Evolutionary conservation across 2,113 vertebrate genomes (phyloP).

Genomic region (Sardina pilchardus): DNA sequence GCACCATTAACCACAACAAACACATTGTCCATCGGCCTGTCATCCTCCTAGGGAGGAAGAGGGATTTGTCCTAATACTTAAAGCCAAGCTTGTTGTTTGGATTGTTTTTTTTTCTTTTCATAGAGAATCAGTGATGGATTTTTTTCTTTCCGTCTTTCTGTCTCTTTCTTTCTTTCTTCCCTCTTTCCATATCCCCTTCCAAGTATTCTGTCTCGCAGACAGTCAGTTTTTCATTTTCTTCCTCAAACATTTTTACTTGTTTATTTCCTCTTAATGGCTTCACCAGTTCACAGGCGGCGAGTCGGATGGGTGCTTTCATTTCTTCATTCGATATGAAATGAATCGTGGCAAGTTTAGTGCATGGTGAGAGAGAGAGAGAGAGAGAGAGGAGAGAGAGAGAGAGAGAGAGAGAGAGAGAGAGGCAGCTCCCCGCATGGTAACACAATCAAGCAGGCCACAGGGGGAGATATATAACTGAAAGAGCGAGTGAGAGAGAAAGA

Average conservation of each 20-base stretch:
- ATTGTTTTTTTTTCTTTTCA: constrained; percentile 40
- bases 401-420: constrained; percentile 32
- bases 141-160: constrained; percentile 22
- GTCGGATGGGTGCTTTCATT: constrained; percentile 58
- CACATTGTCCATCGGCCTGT: constrained; percentile 45
- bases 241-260: too few species aligned
- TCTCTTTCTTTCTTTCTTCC: constrained; percentile 16
- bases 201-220: background rate
- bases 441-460: background rate
- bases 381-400: background rate
- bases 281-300: constrained; percentile 43
- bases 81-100: constrained; percentile 41
- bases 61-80: constrained; percentile 52
- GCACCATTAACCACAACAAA: constrained; percentile 53
- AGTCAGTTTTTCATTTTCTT: too few species aligned
- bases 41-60: constrained; percentile 53
- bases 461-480: background rate
- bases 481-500: background rate
- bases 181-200: background rate
- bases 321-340: constrained; percentile 49
- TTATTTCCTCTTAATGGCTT: constrained; percentile 17
- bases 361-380: background rate
- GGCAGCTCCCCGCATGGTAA: constrained; percentile 61
- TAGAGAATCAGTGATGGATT: constrained; percentile 36
- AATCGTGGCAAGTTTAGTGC: background rate